Base-by-base conservation (phyloP, 2,888 invertebrate genomes). In the Pachliopta kotzebuea region DNA sequence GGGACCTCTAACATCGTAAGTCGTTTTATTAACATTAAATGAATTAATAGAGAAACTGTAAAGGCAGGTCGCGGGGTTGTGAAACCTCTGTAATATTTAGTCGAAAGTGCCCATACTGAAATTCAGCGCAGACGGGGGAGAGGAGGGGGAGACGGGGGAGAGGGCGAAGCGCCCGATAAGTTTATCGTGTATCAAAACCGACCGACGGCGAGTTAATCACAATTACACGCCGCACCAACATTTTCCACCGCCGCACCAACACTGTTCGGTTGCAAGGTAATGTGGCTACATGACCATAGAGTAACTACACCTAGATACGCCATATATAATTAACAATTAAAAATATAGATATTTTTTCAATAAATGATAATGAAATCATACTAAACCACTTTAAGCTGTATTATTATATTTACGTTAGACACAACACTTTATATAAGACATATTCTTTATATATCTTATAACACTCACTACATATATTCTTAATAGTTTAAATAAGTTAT, bases 221-320 rank as follows among this genome's bases (percentile, higher is more conserved):
- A 90, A 89, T 89, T 88, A 89, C 83, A 81, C 75, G 83, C 76
- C 84, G 85, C 81, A 75, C 82, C 80, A 83, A 86, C 84, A 86
- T 86, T 85, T 87, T 83, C 80, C 76, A 74, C 77, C 77, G 71
- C 74, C 84, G 82, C 80, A n/a, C 78, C 84, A 81, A 84, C 84
- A 85, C 84, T 86, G 85, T 85, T 86, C 77, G 76, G 79, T 72
- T 75, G 76, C 74, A 65, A 74, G 73, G 80, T 87, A 85, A 85
- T 85, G 84, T 73, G n/a, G 76, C 69, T 68, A 60, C 21, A 62
- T 72, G 37, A 50, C 56, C 26, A 37, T 31, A 54, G 79, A 74
- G 68, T 56, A 77, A 77, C 26, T 60, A 26, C 60, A 14, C 42
- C 80, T 80, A 62, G 78, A 81, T 63, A 53, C 31, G 60, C 1